Evolutionary conservation across 2,888 invertebrate species (phyloP), one percentile per base, ranked within the genome.

Genomic region (Corbicula japonica): DNA sequence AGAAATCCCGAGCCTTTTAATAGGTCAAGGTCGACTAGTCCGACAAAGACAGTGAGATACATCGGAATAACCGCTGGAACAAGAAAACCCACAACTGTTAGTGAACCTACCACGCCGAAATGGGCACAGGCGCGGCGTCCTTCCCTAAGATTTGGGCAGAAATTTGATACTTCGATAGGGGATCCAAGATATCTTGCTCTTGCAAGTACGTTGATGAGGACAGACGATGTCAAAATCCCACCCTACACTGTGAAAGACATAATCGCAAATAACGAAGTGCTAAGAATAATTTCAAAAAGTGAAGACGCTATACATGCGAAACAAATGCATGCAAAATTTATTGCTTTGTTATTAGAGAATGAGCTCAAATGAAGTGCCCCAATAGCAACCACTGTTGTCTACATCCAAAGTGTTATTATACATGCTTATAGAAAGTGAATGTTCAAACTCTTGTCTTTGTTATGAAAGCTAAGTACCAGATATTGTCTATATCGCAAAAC

Each of bases 161-260:
- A 54, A 26, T 76, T 79, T 34, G 38, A 56, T 35, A 66, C 79
- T 2, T 79, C 83, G 0, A 48, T 83, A 2, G 35, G 60, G 23
- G 83, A 83, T 35, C 83, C 83, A 0, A 54, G 83, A 69, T 83
- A 83, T 34, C 58, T 76, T 18, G 83, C 83, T 4, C 38, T 83
- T 8, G 28, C 60, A 12, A 60, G 58, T 23, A 50, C 73, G 6
- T 50, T 83, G 5, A 58, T 68, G 26, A 70, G 70, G 1, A 32
- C 52, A 1, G 56, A 30, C 15, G 38, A 50, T 21, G 5, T 41
- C 1, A 46, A 46, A 21, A 41, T 38, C n/a, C 65, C 44, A 23
- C 38, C 32, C 3, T 18, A 26, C 15, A 41, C 54, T 12, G 76
- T 83, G 2, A 48, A 28, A 41, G 83, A 83, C 26, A 76, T 83